Evolutionary conservation across 2,888 invertebrate genomes (phyloP), one percentile per base, ranked within the genome.

Genomic region (Craniophora ligustri): DNA sequence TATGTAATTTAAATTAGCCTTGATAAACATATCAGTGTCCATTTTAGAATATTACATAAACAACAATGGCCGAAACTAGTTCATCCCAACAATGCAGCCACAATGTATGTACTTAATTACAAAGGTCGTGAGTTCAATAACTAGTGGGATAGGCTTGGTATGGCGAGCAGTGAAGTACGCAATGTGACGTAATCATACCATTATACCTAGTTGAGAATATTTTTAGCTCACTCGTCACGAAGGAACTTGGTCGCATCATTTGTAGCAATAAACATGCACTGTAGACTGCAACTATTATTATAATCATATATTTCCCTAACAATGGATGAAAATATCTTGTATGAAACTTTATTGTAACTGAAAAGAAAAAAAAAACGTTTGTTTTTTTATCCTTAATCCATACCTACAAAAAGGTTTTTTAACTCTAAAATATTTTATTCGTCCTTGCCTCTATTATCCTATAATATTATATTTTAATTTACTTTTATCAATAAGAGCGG

Each of bases 41-140:
- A 49, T 63, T 49, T 55, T 50, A 15, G 26, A 23, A 26, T 32
- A 41, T 72, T 72, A 44, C 59, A 30, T 49, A 55, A 53, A 36
- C 14, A 62, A 71, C 31, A 36, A 42, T 32, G 11, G 35, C 16
- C 26, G 16, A 30, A 55, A 64, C 35, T 40, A 41, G 69, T 51
- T 60, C 60, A 48, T 40, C 38, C 31, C 45, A 54, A 50, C 48
- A 59, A 61, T 55, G 47, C 28, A 30, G 55, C 42, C 57, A 49
- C 51, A 69, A 66, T 21, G 46, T 48, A 28, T 23, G 53, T 71
- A n/a, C n/a, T n/a, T n/a, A 72, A 74, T 72, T 66, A 72, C 59
- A 76, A 81, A 83, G 81, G 83, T 85, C 84, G 72, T 70, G 79
- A 76, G 86, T 87, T 88, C 86, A 88, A 85, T 85, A 84, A 70